These are phyloP conservation scores for Cydia amplana DNA, from an alignment of 1,140 invertebrate genomes.

Conservation along the genomic window DNA sequence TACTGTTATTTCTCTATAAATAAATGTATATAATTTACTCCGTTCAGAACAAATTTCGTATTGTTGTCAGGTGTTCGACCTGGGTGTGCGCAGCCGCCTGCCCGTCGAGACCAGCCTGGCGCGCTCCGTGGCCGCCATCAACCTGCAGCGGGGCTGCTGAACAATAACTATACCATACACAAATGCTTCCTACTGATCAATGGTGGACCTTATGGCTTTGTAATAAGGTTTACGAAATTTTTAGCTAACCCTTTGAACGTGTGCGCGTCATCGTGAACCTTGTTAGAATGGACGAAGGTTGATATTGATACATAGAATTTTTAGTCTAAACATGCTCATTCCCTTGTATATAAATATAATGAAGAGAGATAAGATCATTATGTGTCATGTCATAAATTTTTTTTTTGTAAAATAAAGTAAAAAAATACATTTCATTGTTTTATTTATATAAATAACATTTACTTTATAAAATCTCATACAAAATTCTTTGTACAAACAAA, in stretches of 20 bases:
- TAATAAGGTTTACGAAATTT: too few relatives aligned
- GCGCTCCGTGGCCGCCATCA: constrained; percentile 89
- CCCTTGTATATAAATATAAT: constrained; percentile 3
- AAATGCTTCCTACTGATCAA: too few relatives aligned
- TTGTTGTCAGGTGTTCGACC: constrained; percentile 83
- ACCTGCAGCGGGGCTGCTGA: constrained; percentile 89
- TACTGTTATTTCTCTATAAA: too few relatives aligned
- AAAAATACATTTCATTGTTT: constrained; percentile 27
- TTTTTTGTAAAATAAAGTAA: constrained; percentile 3
- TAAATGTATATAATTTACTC: too few relatives aligned
- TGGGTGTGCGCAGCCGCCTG: constrained; percentile 89
- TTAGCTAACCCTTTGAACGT: too few relatives aligned
- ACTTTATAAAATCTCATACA: constrained; percentile 25
- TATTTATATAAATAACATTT: constrained; percentile 30
- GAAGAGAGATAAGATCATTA: constrained; percentile 39
- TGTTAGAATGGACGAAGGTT: too few relatives aligned
- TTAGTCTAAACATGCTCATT: too few relatives aligned
- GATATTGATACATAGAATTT: too few relatives aligned
- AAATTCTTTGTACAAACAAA: constrained; percentile 25
- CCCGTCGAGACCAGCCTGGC: constrained; percentile 89
- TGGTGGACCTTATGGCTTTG: too few relatives aligned
- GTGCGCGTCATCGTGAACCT: too few relatives aligned
- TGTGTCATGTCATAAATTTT: not conserved
- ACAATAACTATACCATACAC: not conserved
- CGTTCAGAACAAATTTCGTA: too few relatives aligned